Conservation (phyloP, 2,888 invertebrate species). For the Thereva nobilitata region DNA sequence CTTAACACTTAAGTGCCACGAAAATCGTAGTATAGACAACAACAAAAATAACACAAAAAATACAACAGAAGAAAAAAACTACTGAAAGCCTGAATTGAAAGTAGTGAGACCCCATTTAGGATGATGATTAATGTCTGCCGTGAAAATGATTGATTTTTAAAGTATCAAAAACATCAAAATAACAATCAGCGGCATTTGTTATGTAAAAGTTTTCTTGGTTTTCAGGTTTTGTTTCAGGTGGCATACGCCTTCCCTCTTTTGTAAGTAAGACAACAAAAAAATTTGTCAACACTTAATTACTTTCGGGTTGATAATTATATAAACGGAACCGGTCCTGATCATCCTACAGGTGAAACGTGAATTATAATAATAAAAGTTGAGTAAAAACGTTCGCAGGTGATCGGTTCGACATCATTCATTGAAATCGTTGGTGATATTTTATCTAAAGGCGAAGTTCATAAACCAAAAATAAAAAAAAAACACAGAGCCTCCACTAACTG, state of each 20-base stretch:
- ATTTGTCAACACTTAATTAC: constrained; percentile 34
- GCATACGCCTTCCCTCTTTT: neutral
- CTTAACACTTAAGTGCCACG: no score
- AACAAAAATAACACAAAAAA: no score
- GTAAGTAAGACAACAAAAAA: constrained; percentile 7
- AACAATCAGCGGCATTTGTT: no score
- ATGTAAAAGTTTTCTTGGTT: no score
- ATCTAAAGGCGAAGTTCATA: constrained; percentile 8
- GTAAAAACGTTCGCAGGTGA: constrained; percentile 16
- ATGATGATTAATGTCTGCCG: no score
- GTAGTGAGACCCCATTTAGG: no score
- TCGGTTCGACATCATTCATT: constrained; percentile 11
- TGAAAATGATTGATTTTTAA: no score
- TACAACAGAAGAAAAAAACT: no score
- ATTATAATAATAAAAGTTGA: constrained; percentile 9
- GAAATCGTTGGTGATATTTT: constrained; percentile 16
- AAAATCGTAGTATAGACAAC: no score
- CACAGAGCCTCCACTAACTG: neutral
- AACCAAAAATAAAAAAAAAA: no score
- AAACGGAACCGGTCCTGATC: constrained; percentile 1
- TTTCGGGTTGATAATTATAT: constrained; percentile 15
- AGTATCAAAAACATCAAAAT: no score
- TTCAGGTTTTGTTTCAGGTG: neutral
- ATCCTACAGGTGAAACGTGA: neutral
- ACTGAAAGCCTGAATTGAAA: no score